Evolutionary conservation across 2,113 vertebrate genomes (phyloP), one percentile per base, ranked within the genome.

Genomic region (Natator depressus): DNA sequence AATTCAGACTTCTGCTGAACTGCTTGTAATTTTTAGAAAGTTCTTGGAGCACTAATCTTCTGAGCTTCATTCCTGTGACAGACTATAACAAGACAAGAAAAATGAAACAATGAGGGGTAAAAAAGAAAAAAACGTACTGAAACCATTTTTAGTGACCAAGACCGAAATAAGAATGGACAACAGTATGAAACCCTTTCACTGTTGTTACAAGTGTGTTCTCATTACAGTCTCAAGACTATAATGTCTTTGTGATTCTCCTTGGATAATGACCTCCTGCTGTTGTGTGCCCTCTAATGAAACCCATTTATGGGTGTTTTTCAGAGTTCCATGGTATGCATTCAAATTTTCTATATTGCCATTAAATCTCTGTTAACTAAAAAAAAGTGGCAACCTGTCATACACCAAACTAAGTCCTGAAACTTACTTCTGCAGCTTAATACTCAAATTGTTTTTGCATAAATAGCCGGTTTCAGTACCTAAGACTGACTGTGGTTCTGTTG

Each of bases 241-340:
- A 90, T 88, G 78, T 84, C 92, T 69, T 82, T 38, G 55, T 92
- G 47, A 90, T 96, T 91, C 84, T 98, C 89, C 91, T 93, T 95
- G 82, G 89, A 83, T 97, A 93, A 95, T 93, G 93, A 93, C 62
- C 79, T 93, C 80, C 90, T 88, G 25, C 87, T 88, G 81, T 78
- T 96, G 89, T 69, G 90, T 87, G 95, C 92, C 83, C 79, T 95
- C 94, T 97, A 89, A 87, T 88, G 89, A 94, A 98, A 96, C 80
- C 84, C 81, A 89, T 97, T 94, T 96, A 89, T 91, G 89, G 83
- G 75, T 55, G 46, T 94, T 92, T 75, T 93, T 86, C 93, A 88
- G 80, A 50, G 54, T 90, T 27, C 9, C 78, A 92, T 82, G 57
- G 19, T 2, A 1, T 94, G 76, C 88, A 93, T 95, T 98, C 89